Percentiles rank a stretch among this genome's conserved stretches.
Conservation (phyloP, 2,888 invertebrate species). For the Drosophila histrio region DNA sequence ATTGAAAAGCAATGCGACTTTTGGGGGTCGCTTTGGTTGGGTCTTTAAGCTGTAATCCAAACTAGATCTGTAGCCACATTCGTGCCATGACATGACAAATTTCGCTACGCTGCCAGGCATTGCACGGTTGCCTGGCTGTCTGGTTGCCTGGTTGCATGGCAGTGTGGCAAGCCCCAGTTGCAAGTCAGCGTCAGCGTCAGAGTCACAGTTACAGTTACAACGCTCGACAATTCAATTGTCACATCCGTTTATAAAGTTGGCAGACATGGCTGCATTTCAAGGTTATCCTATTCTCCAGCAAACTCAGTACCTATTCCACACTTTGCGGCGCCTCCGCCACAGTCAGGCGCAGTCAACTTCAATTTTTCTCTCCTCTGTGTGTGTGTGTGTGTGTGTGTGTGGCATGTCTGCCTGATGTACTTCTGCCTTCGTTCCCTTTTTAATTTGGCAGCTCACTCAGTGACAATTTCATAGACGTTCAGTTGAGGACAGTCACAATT, state of each 20-base stretch:
- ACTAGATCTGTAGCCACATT: slow-evolving; percentile 26
- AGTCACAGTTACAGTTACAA: slow-evolving; percentile 21
- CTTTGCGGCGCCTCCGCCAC: slow-evolving; percentile 14
- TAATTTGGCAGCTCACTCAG: slow-evolving; percentile 56
- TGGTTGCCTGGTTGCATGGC: neutral
- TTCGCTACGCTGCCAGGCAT: slow-evolving; percentile 33
- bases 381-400: slow-evolving; percentile 1
- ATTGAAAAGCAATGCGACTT: slow-evolving; percentile 57
- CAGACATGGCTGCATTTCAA: slow-evolving; percentile 66
- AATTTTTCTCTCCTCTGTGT: slow-evolving; percentile 3
- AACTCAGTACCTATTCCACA: slow-evolving; percentile 1
- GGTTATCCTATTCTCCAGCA: slow-evolving; percentile 44
- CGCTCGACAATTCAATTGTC: slow-evolving; percentile 67
- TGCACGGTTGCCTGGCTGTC: slow-evolving; percentile 15
- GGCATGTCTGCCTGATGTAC: slow-evolving; percentile 1
- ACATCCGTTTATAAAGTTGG: slow-evolving; percentile 73
- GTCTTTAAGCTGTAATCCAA: slow-evolving; percentile 39
- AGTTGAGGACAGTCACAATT: slow-evolving; percentile 36
- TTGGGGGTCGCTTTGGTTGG: neutral
- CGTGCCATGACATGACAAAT: slow-evolving; percentile 61
- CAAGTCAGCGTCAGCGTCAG: slow-evolving; percentile 3
- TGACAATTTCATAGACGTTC: slow-evolving; percentile 39
- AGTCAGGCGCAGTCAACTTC: slow-evolving; percentile 21
- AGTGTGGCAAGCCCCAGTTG: slow-evolving; percentile 19
- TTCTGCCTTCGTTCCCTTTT: slow-evolving; percentile 26